phyloP scores from a whole-genome alignment of 1,140 invertebrate species.

The Anagrus nilaparvatae region DNA sequence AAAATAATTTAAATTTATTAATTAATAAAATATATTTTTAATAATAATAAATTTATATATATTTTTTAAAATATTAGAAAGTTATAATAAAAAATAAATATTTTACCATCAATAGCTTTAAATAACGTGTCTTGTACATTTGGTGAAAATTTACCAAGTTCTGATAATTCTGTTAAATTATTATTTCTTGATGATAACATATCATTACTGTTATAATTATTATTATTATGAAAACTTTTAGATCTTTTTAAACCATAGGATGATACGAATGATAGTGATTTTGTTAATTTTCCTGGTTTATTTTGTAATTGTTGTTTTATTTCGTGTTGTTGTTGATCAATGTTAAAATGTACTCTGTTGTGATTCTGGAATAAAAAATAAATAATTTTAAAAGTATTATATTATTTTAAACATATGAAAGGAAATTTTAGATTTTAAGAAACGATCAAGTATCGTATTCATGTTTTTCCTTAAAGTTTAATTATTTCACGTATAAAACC shows the following conservation, averaged over 20 bases:
- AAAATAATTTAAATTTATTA: background rate
- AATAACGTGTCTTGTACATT: conserved; percentile 62
- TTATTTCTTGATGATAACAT: conserved; percentile 42
- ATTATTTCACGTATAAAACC: no score
- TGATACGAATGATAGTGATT: conserved; percentile 37
- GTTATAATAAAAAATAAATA: conserved; percentile 9
- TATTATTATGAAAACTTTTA: conserved; percentile 69
- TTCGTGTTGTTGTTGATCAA: conserved; percentile 25
- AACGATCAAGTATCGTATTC: no score
- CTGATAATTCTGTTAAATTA: conserved; percentile 54
- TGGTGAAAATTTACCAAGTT: conserved; percentile 61
- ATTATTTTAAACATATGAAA: no score
- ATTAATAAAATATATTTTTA: background rate
- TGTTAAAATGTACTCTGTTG: conserved; percentile 44
- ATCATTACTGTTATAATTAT: conserved; percentile 64
- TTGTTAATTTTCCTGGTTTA: conserved; percentile 37
- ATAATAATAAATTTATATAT: background rate
- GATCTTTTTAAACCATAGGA: conserved; percentile 61
- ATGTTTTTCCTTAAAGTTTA: no score
- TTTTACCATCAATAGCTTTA: conserved; percentile 54
- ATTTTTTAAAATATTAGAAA: background rate
- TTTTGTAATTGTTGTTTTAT: conserved; percentile 20
- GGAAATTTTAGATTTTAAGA: no score
- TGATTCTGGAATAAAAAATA: conserved; percentile 33
- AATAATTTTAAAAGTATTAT: no score